Evolutionary conservation across 2,113 vertebrate genomes (phyloP).

Genomic region (Phrynosoma platyrhinos): DNA sequence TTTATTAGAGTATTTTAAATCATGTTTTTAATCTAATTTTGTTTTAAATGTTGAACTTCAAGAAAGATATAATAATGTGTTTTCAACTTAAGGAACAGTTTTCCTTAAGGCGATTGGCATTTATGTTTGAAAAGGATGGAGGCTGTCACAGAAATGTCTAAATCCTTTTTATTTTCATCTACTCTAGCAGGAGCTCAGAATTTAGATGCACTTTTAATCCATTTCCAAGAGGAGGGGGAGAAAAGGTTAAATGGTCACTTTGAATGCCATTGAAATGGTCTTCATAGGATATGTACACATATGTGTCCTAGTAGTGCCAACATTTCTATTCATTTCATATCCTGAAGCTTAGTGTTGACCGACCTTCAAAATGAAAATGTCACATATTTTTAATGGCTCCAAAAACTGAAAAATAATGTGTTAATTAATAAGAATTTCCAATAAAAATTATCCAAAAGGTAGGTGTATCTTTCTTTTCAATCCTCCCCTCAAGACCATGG

Average conservation of each 20-base stretch:
- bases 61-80: background rate
- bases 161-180: constrained; percentile 41
- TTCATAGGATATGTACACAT: constrained; percentile 44
- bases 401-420: constrained; percentile 47
- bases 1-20: no score
- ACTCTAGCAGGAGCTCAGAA: constrained; percentile 34
- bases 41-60: background rate
- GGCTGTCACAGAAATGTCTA: constrained; percentile 38
- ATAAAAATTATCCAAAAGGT: constrained; percentile 16
- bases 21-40: no score
- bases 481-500: constrained; percentile 12
- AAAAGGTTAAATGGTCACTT: constrained; percentile 62
- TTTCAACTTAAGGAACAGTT: background rate
- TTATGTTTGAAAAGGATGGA: constrained; percentile 32
- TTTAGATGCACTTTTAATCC: constrained; percentile 45
- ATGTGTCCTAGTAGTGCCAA: constrained; percentile 18
- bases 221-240: constrained; percentile 42
- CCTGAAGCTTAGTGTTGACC: constrained; percentile 30
- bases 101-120: background rate
- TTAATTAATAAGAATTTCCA: constrained; percentile 48
- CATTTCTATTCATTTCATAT: constrained; percentile 10
- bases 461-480: constrained; percentile 10
- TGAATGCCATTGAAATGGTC: constrained; percentile 56
- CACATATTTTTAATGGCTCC: constrained; percentile 59
- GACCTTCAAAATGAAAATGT: constrained; percentile 60